Evolutionary conservation across 2,113 vertebrate genomes (phyloP), one percentile per base, ranked within the genome.

Genomic region (Pterocles gutturalis): DNA sequence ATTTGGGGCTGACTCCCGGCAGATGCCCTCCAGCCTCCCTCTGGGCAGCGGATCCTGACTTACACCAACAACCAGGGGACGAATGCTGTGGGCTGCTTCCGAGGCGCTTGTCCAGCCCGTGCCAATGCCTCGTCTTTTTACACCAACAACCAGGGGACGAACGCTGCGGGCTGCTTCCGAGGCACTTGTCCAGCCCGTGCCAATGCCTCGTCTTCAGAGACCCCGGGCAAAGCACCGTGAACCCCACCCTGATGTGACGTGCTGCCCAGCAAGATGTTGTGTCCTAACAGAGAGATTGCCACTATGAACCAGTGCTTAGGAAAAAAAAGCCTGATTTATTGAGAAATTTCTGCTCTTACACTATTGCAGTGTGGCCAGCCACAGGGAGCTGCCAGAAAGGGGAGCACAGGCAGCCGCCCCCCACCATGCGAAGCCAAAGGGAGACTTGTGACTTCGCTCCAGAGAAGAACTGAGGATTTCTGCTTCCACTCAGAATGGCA

Each of bases 351-450:
- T 65, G 67, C 41, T 69, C 7, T 16, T 11, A 0, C 58, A 5
- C 13, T 21, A 2, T 31, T 24, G 2, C 10, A 18, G 81, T 1
- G 10, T 7, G 21, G 55, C 70, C 46, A 48, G 14, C 24, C 18
- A 9, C 20, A 2, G 8, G 4, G 0, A 21, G 43, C 48, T 60
- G 81, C 21, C 29, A 17, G 55, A 4, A n/a, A 46, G 45, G 22
- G 34, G 38, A 38, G 5, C 25, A 9, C 24, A 17, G 36, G 25
- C 1, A 0, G 31, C 76, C 49, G 17, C 3, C 10, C 49, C 43
- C 5, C 17, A 13, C 5, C 25, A 20, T 0, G 0, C 0, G 10
- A 67, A 85, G 24, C 34, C 57, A 66, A 2, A 3, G 0, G 43
- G 62, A 55, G 66, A 21, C 22, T 14, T 20, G 45, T 2, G 26